Conservation (phyloP, 30 jellyfish, hydroid and myxozoan species). For the Rhopilema esculentum region DNA sequence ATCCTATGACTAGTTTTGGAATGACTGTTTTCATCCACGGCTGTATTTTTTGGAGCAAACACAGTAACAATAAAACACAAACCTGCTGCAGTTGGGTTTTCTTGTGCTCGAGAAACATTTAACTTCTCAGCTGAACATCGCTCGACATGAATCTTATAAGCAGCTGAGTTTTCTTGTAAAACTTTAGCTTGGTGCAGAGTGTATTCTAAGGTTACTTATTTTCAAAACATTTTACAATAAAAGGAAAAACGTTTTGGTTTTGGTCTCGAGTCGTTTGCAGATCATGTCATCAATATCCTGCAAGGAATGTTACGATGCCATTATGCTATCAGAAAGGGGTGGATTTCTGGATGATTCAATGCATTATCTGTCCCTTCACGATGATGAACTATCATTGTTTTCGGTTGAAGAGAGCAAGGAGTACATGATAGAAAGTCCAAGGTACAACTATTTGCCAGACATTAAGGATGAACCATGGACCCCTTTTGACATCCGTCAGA, state of each 20-base stretch:
- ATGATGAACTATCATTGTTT: slow-evolving; percentile 21
- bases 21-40: too few relatives aligned
- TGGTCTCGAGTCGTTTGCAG: not conserved
- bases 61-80: too few relatives aligned
- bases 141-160: too few relatives aligned
- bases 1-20: too few relatives aligned
- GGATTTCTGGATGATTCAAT: slow-evolving; percentile 37
- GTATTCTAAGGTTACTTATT: too few relatives aligned
- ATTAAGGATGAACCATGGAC: slow-evolving; percentile 62
- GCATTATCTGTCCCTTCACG: slow-evolving; percentile 58
- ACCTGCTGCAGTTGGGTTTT: too few relatives aligned
- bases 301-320: slow-evolving; percentile 32
- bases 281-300: slow-evolving; percentile 40
- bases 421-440: slow-evolving; percentile 62
- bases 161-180: too few relatives aligned
- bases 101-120: too few relatives aligned
- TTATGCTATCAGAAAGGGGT: slow-evolving; percentile 10
- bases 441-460: slow-evolving; percentile 46
- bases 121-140: too few relatives aligned
- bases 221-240: too few relatives aligned
- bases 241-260: not conserved
- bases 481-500: slow-evolving; percentile 14
- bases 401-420: slow-evolving; percentile 61
- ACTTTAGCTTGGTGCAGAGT: too few relatives aligned
- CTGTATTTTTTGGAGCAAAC: too few relatives aligned